These are phyloP conservation scores for Orcinus orca DNA, from an alignment of 2,113 vertebrate species.

Conservation along the genomic window DNA sequence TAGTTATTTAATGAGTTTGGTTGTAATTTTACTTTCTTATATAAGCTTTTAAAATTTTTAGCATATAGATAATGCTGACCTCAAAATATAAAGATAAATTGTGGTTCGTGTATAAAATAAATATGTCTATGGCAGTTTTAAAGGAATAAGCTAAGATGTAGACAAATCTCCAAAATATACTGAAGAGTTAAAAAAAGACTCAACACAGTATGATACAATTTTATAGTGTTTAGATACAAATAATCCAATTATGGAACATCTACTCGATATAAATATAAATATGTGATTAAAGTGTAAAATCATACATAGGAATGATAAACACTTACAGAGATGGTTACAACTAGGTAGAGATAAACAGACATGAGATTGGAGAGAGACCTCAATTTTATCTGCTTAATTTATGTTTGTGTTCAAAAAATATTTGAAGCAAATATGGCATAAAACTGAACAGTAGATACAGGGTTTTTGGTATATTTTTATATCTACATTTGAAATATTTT, in stretches of 20 bases:
- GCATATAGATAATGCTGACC: neutral
- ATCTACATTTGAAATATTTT: neutral
- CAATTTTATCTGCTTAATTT: neutral
- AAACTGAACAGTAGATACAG: neutral
- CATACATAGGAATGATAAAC: no score
- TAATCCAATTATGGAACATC: no score
- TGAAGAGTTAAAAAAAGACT: no score
- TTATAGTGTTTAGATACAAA: no score
- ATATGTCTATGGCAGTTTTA: no score
- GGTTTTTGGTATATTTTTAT: neutral
- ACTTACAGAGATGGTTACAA: no score
- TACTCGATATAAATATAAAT: no score
- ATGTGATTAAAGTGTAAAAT: no score
- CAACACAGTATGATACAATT: no score
- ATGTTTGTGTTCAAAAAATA: neutral
- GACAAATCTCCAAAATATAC: no score
- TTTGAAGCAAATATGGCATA: neutral
- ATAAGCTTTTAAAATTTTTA: neutral
- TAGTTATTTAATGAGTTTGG: neutral
- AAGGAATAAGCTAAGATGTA: no score
- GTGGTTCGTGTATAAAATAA: no score
- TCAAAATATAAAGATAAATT: neutral
- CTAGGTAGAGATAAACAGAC: neutral
- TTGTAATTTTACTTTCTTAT: neutral
- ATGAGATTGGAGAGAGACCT: neutral